Conservation (phyloP, 2,888 invertebrate genomes). For the Xestia xanthographa region DNA sequence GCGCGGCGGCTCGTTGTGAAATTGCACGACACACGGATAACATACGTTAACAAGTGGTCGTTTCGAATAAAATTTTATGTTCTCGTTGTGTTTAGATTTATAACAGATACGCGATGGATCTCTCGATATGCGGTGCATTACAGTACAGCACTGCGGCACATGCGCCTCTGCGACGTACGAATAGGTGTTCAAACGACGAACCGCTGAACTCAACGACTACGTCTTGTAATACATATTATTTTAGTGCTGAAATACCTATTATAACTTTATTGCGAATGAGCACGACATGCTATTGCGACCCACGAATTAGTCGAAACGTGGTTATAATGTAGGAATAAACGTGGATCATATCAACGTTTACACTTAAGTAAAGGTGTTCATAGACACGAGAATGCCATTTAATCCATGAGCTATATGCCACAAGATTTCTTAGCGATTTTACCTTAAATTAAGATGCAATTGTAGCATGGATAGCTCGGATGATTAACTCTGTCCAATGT, state of each 20-base stretch:
- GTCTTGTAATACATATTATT: slow-evolving; percentile 67
- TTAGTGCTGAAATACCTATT: slow-evolving; percentile 75
- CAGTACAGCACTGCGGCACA: slow-evolving; percentile 58
- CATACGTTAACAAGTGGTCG: slow-evolving; percentile 87
- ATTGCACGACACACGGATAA: slow-evolving; percentile 85
- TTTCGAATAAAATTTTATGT: slow-evolving; percentile 85
- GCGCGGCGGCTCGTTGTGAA: slow-evolving; percentile 85
- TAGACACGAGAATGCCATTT: slow-evolving; percentile 51
- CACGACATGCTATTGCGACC: slow-evolving; percentile 77
- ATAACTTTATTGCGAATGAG: slow-evolving; percentile 77
- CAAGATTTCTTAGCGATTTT: slow-evolving; percentile 10
- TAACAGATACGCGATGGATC: slow-evolving; percentile 79
- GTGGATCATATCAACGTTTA: slow-evolving; percentile 73
- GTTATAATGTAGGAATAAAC: slow-evolving; percentile 63
- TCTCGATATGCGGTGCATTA: slow-evolving; percentile 70
- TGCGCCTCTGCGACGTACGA: slow-evolving; percentile 23
- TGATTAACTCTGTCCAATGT: neutral
- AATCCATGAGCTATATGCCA: slow-evolving; percentile 15
- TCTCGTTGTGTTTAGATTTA: slow-evolving; percentile 85
- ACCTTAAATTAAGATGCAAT: neutral
- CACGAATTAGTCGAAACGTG: slow-evolving; percentile 66
- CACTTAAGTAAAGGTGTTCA: slow-evolving; percentile 53
- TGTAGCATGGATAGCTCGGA: slow-evolving; percentile 6
- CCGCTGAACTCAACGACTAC: slow-evolving; percentile 55
- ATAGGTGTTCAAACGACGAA: slow-evolving; percentile 41